phyloP scores from a whole-genome alignment of 2,797 vertebrate genomes.

The Clarias pachynema region DNA sequence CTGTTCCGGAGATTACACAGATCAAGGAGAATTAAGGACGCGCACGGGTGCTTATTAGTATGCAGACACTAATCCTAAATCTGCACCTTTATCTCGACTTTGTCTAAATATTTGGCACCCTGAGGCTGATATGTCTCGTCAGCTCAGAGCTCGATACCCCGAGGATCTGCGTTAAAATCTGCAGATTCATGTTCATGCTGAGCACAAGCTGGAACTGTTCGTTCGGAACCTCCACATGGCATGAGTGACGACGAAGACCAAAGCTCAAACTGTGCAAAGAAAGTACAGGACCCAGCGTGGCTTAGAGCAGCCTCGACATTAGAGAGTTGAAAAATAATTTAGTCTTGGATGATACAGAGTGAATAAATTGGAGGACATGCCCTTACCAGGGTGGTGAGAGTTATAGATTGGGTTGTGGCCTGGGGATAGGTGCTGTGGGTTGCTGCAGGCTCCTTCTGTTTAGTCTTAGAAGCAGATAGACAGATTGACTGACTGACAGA shows the following conservation, averaged over 20 bases:
- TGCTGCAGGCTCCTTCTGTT: background rate
- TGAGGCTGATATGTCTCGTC: background rate
- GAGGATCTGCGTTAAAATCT: slow-evolving; percentile 3
- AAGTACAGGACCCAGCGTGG: background rate
- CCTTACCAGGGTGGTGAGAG: background rate
- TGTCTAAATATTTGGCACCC: slow-evolving; percentile 14
- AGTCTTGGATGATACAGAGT: background rate
- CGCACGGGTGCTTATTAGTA: slow-evolving; percentile 4
- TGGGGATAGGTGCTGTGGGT: background rate
- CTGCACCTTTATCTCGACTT: slow-evolving; percentile 34
- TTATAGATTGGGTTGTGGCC: background rate
- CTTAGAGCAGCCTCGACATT: background rate
- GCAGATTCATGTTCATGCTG: slow-evolving; percentile 12
- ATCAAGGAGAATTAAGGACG: slow-evolving; percentile 57
- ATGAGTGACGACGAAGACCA: background rate
- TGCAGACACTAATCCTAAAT: slow-evolving; percentile 28
- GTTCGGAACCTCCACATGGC: slow-evolving; percentile 43
- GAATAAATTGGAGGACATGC: background rate
- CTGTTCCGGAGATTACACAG: slow-evolving; percentile 50
- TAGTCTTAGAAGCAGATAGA: background rate
- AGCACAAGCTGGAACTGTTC: slow-evolving; percentile 29
- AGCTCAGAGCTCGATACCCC: slow-evolving; percentile 20
- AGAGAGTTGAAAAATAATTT: background rate
- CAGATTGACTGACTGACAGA: background rate
- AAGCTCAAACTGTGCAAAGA: background rate